Evolutionary conservation across 2,888 invertebrate species (phyloP), one percentile per base, ranked within the genome.

Genomic region (Cryptus armator): DNA sequence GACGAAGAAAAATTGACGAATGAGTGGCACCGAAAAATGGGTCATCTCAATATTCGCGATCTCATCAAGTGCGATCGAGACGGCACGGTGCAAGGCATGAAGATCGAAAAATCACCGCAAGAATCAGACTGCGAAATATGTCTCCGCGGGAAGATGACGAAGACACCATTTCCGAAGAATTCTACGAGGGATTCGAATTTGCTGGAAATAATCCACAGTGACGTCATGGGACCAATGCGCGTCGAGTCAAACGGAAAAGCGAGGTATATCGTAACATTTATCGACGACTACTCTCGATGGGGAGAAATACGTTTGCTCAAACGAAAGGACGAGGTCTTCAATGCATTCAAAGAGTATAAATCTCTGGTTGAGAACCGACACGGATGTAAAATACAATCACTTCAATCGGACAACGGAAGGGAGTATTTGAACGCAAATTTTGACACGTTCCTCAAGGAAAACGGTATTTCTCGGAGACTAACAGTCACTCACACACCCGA

Each of bases 231-330:
- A n/a, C n/a, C 89, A 0, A 84, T 87, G 83, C 59, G 85, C 46
- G 64, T 68, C 0, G 44, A 53, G 37, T 89, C 89, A 0, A 72
- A 79, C 9, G 88, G 87, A 44, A 71, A 83, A n/a, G 75, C 85
- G 0, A 86, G 43, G 77, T 91, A 90, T 79, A 88, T 89, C 43
- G 71, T 86, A 0, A 86, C 85, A 12, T 90, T 91, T 43, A 89
- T 89, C 3, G 89, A 91, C 46, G 89, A 90, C 67, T 53, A 79
- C 2, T 43, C 14, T 43, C 43, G 66, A 19, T 43, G 66, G 66
- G n/a, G 66, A 37, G 84, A 85, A 29, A 74, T 88, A 2, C 68
- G 78, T 14, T 86, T 89, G 19, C 29, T 88, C 12, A 87, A 85
- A 74, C 48, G 43, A 1, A 89, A 88, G 48, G 68, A 53, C 19